phyloP scores from a whole-genome alignment of 2,113 vertebrate species.

The Rattus norvegicus region GRCr8 NC_086020.1:79740501-79741000 shows the following conservation, averaged over 20 bases:
- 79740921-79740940: constrained; percentile 33
- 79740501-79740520: neutral
- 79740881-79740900: neutral
- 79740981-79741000: constrained; percentile 35
- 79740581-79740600: neutral
- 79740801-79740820: neutral
- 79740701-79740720: neutral
- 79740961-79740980: neutral
- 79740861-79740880: neutral
- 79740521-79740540: neutral
- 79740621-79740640: neutral
- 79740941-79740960: constrained; percentile 36
- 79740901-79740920: neutral
- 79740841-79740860: neutral
- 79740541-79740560: accelerated
- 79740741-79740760: neutral
- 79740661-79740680: neutral
- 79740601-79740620: neutral
- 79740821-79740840: neutral
- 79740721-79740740: neutral
- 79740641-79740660: neutral
- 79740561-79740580: neutral
- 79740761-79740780: neutral
- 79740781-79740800: no score
- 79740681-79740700: neutral